phyloP scores from a whole-genome alignment of 2,113 vertebrate species.

The Microtus ochrogaster region DNA sequence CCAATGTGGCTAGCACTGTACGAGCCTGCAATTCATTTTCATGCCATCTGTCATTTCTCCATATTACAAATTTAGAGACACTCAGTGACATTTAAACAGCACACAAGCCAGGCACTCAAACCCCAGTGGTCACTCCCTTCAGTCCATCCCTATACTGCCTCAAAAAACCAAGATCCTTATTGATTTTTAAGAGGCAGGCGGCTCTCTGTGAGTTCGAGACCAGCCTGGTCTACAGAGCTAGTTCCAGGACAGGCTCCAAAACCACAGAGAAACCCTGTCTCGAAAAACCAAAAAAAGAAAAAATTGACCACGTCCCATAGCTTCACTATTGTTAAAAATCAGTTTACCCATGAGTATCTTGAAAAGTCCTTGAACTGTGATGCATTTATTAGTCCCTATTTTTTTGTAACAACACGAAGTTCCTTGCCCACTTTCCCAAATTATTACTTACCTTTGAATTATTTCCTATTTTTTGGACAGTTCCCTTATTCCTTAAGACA shows the following conservation, averaged over 20 bases:
- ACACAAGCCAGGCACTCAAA: neutral
- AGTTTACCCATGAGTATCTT: neutral
- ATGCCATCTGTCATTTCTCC: neutral
- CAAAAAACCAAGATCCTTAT: too few relatives aligned
- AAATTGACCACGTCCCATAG: neutral
- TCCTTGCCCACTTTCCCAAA: neutral
- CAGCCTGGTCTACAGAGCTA: too few relatives aligned
- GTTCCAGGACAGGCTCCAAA: too few relatives aligned
- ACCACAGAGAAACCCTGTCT: too few relatives aligned
- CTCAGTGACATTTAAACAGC: neutral
- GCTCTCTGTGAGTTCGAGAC: too few relatives aligned
- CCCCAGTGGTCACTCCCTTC: neutral
- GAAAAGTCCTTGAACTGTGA: constrained; percentile 23
- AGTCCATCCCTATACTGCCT: neutral
- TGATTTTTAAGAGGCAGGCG: too few relatives aligned
- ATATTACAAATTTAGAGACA: constrained; percentile 19
- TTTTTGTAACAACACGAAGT: neutral
- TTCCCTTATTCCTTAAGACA: neutral
- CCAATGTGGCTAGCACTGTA: neutral
- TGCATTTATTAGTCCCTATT: neutral
- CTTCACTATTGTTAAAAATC: neutral
- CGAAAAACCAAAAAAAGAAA: too few relatives aligned
- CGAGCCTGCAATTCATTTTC: neutral
- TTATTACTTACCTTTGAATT: constrained; percentile 18
- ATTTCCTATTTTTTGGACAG: neutral